Base-by-base conservation (phyloP, 2,113 vertebrate species). In the Etheostoma spectabile region DNA sequence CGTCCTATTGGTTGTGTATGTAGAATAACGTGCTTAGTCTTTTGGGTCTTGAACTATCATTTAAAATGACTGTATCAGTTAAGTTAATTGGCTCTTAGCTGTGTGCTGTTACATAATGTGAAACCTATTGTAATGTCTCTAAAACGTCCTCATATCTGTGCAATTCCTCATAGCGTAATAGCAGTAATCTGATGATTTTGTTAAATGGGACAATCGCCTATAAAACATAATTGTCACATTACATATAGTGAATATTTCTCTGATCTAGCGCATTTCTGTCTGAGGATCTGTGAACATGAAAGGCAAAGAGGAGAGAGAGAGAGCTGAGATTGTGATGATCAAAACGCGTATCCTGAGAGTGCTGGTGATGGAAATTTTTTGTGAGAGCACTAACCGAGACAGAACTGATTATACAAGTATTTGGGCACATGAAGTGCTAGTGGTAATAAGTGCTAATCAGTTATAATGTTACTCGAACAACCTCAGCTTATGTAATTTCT, bases 41-140 rank as follows among this genome's bases (percentile, higher is more conserved):
- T 51, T 59, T 48, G 51, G 30, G 19, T 52, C 60, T 83, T 62
- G 48, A 38, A 45, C 71, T 52, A 66, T 80, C 57, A 62, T 45
- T 77, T 76, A 45, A 71, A 83, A 87, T 61, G 5, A 57, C 24
- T 69, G 52, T 72, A 57, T 77, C 61, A 51, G 62, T 61, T 73
- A 67, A 82, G 48, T 45, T 80, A 83, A 80, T 78, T 46, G 55
- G 8, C 15, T 85, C 18, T 65, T 55, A 55, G 46, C 60, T 65
- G 63, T 56, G 42, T 73, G 55, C 3, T 59, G 53, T 33, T 55
- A 27, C 56, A 77, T 59, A 51, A 68, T 46, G 69, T 55, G 64
- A 73, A 88, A 62, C 59, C 55, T 24, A 24, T 74, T 74, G 55
- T 60, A 69, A 56, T 48, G 19, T 55, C 57, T 64, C 56, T 57